Conservation (phyloP, 2,113 vertebrate genomes). For the Nibea albiflora region DNA sequence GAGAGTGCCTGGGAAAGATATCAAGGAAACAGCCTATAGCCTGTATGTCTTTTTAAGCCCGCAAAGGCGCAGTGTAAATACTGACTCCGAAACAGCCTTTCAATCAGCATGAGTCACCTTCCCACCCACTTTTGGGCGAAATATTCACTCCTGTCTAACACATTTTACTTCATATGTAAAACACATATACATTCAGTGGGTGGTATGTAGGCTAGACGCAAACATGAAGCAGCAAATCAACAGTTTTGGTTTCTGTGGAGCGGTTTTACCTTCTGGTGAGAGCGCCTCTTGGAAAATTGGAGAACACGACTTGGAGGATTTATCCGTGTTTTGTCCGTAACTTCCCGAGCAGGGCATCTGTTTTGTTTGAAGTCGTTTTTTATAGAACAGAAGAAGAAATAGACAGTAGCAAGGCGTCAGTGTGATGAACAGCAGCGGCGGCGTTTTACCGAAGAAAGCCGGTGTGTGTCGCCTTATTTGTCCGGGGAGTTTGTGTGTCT, state of each 20-base stretch:
- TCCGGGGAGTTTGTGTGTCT: constrained; percentile 66
- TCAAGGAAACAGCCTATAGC: constrained; percentile 18
- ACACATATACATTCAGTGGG: constrained; percentile 10
- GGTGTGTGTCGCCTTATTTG: constrained; percentile 50
- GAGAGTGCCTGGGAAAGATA: not conserved
- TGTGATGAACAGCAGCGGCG: constrained; percentile 9
- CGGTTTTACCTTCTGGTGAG: constrained; percentile 63
- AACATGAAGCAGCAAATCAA: constrained; percentile 37
- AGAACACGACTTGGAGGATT: constrained; percentile 51
- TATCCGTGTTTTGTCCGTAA: constrained; percentile 76
- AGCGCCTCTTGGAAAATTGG: constrained; percentile 27
- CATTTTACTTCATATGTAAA: constrained; percentile 32
- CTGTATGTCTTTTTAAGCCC: constrained; percentile 29
- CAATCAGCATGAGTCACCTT: constrained; percentile 67
- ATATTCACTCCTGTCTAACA: constrained; percentile 54
- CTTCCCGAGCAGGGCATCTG: constrained; percentile 74
- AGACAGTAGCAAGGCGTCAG: not conserved
- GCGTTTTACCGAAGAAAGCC: constrained; percentile 6
- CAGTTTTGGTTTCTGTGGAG: constrained; percentile 41
- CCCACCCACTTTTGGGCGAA: constrained; percentile 62
- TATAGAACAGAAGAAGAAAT: constrained; percentile 7
- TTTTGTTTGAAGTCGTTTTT: constrained; percentile 44
- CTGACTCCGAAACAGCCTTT: constrained; percentile 42
- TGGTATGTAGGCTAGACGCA: constrained; percentile 1
- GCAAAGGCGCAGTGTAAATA: constrained; percentile 50